These are phyloP conservation scores for Lithophane semibrunnea DNA, from an alignment of 2,888 invertebrate species.

Conservation along the genomic window DNA sequence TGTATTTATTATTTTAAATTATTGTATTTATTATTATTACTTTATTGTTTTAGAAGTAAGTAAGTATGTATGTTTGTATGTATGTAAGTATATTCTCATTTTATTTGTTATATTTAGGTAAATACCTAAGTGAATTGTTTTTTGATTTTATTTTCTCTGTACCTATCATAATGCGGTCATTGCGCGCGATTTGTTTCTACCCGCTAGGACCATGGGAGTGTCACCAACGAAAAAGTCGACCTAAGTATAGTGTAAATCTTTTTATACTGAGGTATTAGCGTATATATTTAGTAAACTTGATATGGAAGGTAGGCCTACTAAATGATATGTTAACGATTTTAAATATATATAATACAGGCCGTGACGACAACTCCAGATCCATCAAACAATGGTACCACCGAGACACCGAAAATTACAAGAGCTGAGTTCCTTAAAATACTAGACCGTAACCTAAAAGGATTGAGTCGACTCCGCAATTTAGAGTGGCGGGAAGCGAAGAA, in stretches of 20 bases:
- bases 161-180: background rate
- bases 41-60: background rate
- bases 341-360: slow-evolving; percentile 62
- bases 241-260: too few relatives aligned
- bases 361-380: slow-evolving; percentile 72
- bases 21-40: too few relatives aligned
- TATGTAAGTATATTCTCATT: background rate
- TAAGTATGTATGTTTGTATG: background rate
- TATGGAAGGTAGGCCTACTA: background rate
- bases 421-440: slow-evolving; percentile 86
- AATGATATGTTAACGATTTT: slow-evolving; percentile 6
- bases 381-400: slow-evolving; percentile 80
- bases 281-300: background rate
- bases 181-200: background rate
- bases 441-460: slow-evolving; percentile 86
- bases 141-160: background rate
- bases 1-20: background rate
- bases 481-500: slow-evolving; percentile 89
- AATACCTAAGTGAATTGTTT: background rate
- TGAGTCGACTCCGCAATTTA: slow-evolving; percentile 84
- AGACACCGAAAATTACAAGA: slow-evolving; percentile 84
- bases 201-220: background rate
- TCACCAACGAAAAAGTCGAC: background rate
- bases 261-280: background rate
- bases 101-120: background rate